phyloP scores from a whole-genome alignment of 2,113 vertebrate genomes.

The Trochalopteron elliotii region DNA sequence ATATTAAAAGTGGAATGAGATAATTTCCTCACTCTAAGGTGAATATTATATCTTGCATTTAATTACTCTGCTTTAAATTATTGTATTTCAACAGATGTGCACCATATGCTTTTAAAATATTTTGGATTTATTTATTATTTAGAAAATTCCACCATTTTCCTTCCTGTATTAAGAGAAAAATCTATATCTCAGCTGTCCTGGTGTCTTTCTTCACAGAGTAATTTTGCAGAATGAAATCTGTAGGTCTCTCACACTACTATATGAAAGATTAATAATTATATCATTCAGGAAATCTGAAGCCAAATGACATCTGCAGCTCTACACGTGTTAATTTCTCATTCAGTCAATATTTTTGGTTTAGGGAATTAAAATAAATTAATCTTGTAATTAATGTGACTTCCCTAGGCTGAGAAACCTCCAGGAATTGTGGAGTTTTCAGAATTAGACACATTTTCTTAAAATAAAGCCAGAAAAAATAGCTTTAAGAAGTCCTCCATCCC shows the following conservation, averaged over 20 bases:
- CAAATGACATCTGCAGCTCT: constrained; percentile 78
- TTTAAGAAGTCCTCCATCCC: constrained; percentile 47
- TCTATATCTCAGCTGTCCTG: constrained; percentile 59
- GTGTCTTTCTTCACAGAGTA: constrained; percentile 64
- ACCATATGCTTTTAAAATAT: constrained; percentile 74
- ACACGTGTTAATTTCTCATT: constrained; percentile 75
- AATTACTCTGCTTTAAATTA: constrained; percentile 76
- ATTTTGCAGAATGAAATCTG: constrained; percentile 72
- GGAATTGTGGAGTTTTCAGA: constrained; percentile 38
- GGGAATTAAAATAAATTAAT: constrained; percentile 78
- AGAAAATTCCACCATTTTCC: constrained; percentile 61
- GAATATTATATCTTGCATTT: constrained; percentile 63
- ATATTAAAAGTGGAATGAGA: constrained; percentile 33
- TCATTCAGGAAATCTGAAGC: constrained; percentile 74
- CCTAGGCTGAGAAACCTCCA: constrained; percentile 49
- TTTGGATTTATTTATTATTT: constrained; percentile 74
- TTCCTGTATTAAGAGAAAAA: constrained; percentile 64
- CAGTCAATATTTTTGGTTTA: constrained; percentile 80
- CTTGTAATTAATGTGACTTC: constrained; percentile 69
- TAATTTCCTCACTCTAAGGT: constrained; percentile 63
- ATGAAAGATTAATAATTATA: constrained; percentile 76
- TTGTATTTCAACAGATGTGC: constrained; percentile 73
- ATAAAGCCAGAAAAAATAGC: constrained; percentile 42
- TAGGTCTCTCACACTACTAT: constrained; percentile 71
- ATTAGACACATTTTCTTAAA: constrained; percentile 27